Percentiles rank a stretch among this genome's conserved stretches.
Evolutionary conservation across 2,113 vertebrate genomes (phyloP).

Genomic region (Heterotis niloticus): DNA sequence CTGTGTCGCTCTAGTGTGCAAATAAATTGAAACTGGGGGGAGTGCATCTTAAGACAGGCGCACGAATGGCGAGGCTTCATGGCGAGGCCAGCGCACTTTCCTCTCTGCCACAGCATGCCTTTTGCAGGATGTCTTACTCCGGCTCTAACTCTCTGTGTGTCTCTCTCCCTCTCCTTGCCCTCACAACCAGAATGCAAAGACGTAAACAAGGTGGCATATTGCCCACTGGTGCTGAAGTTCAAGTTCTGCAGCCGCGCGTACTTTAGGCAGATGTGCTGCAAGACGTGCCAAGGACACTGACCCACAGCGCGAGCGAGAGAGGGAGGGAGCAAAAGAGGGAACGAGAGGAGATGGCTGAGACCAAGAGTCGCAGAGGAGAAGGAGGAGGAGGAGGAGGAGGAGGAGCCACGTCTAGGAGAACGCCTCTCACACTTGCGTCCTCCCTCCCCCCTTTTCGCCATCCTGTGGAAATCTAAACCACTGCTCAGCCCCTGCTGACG

Average conservation of each 20-base stretch:
- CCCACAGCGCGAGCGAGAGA: conserved; percentile 41
- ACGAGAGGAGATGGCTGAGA: conserved; percentile 44
- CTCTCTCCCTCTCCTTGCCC: not conserved
- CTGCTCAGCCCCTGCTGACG: conserved; percentile 93
- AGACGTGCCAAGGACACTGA: conserved; percentile 99
- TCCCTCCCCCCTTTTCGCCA: conserved; percentile 59
- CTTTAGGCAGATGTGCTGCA: conserved; percentile 99
- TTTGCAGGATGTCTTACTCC: not conserved
- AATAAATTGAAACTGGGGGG: too few relatives aligned
- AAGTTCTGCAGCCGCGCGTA: conserved; percentile 98
- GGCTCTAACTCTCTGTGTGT: conserved; percentile 38
- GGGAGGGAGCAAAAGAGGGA: conserved; percentile 52
- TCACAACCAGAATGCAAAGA: conserved; percentile 90
- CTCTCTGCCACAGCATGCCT: not conserved
- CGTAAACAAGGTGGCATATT: conserved; percentile 99
- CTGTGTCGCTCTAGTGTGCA: too few relatives aligned
- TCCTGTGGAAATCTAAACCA: conserved; percentile 90
- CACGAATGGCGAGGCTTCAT: too few relatives aligned
- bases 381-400: conserved; percentile 21
- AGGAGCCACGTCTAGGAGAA: conserved; percentile 45
- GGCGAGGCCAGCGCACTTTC: not conserved
- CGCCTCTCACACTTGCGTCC: conserved; percentile 59
- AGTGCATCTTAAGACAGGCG: too few relatives aligned
- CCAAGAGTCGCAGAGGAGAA: conserved; percentile 13
- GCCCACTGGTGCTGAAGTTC: conserved; percentile 98